Base-by-base conservation (phyloP, 2,797 vertebrate species). In the Scleropages formosus region DNA sequence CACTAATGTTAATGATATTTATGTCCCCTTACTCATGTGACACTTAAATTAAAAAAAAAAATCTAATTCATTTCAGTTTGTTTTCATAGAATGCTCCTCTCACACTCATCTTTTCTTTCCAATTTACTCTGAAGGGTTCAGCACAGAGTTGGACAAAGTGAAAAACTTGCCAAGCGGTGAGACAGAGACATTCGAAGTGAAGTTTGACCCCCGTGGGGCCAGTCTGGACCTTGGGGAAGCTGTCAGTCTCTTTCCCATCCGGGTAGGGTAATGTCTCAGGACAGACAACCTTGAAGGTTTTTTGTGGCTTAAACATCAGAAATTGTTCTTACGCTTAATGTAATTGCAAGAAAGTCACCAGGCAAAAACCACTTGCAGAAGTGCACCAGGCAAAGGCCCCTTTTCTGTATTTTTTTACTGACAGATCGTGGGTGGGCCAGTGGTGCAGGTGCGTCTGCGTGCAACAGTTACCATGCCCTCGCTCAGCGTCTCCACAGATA, bases 341-440 rank as follows among this genome's bases (percentile, higher is more conserved):
- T 39, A 39, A n/a, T n/a, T 39, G 6, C 31, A 31, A 39, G 31
- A 39, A 39, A 39, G 31, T 39, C 31, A 39, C 31, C 31, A 39
- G 31, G 31, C 31, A 39, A 39, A 39, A n/a, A n/a, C n/a, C n/a
- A 39, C 31, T 6, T 39, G 6, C 6, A 8, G 16, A 8, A 61
- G 3, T 2, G 15, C 15, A 61, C 11, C 6, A 31, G 31, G 31
- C 31, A 2, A 39, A 39, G 58, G 66, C 53, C 61, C 8, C 22
- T 9, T 60, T 20, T 12, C 46, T 65, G 11, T 77, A 62, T 44
- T 77, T 6, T 74, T 76, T 82, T 78, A 62, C 0, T 80, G 72
- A 3, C 79, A 98, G 97, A 92, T 96, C 11, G 18, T 80, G 27
- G 87, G 86, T 44, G 96, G 96, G 7, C 93, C 94, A 2, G 83